Base-by-base conservation (phyloP, 2,888 invertebrate genomes). In the Parascotia fuliginaria region DNA sequence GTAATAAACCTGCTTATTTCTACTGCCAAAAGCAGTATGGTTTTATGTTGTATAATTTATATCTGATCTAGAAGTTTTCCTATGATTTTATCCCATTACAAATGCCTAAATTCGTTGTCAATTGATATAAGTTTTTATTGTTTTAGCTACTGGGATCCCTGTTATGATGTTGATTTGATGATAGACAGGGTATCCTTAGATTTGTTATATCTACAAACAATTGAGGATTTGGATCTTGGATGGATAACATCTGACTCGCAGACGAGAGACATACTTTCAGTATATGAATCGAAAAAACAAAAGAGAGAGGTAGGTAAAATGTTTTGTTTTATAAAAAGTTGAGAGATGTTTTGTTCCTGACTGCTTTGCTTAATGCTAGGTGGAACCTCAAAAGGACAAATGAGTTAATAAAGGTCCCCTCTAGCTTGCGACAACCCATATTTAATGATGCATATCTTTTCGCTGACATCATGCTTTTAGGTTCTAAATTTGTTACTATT, bases 81-180 rank as follows among this genome's bases (percentile, higher is more conserved):
- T n/a, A n/a, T n/a, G n/a, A n/a, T n/a, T n/a, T n/a, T n/a, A n/a
- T n/a, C n/a, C n/a, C n/a, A n/a, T n/a, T n/a, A n/a, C n/a, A n/a
- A n/a, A n/a, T n/a, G n/a, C n/a, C n/a, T n/a, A n/a, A n/a, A n/a
- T n/a, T n/a, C n/a, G n/a, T 24, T 37, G 42, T 9, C 19, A 9
- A 12, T 13, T 27, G 9, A 14, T 15, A 41, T 41, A 37, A 42
- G 36, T 42, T 28, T 51, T 32, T n/a, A 47, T 34, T 63, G 40
- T 89, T 91, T 56, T 81, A 97, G 97, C 89, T 98, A 96, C 82
- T 98, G 98, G 98, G 97, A 98, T 82, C 92, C 94, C 16, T 93
- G 93, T 46, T 96, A 96, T 85, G 98, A 98, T 89, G 92, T 95
- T 53, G 95, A 97, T 78, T 89, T 98, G 60, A 94, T 97, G 92